Conservation (phyloP, 35 echinoderm and acorn worm species). For the Ophioderma brevispina region DNA sequence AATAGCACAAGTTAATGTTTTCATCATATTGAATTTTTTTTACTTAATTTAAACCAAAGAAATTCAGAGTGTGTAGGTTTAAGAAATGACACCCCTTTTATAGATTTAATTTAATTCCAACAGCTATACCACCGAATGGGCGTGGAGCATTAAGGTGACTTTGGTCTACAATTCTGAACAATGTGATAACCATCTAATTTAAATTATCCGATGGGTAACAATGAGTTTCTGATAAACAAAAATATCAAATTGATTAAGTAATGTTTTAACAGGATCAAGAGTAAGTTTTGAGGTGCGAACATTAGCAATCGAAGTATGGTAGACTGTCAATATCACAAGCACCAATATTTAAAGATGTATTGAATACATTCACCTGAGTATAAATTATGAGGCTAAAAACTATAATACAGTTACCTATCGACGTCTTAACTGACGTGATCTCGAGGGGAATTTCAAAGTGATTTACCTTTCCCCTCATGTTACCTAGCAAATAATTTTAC, state of each 20-base stretch:
- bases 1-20: background rate
- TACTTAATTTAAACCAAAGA: background rate
- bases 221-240: background rate
- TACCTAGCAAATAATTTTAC: too few species aligned
- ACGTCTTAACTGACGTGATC: too few species aligned
- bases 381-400: too few species aligned
- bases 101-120: background rate
- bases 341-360: background rate
- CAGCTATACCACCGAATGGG: background rate
- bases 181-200: too few species aligned
- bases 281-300: background rate
- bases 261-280: background rate
- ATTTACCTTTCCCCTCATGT: too few species aligned
- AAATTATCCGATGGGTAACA: background rate
- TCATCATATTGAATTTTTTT: background rate
- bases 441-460: too few species aligned
- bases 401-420: too few species aligned
- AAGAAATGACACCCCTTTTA: background rate
- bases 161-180: background rate
- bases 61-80: background rate
- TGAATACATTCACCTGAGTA: background rate
- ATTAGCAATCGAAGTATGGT: background rate
- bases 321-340: background rate
- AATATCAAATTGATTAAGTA: background rate
- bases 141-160: background rate